Base-by-base conservation (phyloP, 2,113 vertebrate genomes). In the Sinocyclocheilus rhinocerous region DNA sequence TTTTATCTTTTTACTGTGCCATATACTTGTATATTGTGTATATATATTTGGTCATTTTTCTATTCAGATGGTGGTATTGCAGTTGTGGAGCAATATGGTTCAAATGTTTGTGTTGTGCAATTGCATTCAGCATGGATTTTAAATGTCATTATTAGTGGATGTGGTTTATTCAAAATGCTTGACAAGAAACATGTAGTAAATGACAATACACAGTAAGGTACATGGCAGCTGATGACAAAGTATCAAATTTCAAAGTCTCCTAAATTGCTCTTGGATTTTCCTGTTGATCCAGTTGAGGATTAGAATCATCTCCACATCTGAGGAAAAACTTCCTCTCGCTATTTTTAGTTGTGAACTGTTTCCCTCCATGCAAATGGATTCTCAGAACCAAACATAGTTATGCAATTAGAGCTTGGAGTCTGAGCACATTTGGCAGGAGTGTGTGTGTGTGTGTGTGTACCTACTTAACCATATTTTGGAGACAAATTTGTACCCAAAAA, bases 331-430 rank as follows among this genome's bases (percentile, higher is more conserved):
- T 50, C 48, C 84, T 79, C 8, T 85, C 13, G 50, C 45, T 85
- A 80, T 80, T 79, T 85, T 85, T 70, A 85, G 76, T 24, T 70
- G 12, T 69, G 67, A 77, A 70, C 67, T 26, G 20, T 52, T 70
- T 70, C 59, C 48, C 22, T 59, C 6, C 15, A 0, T 33, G 12
- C 39, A 78, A 77, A 65, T 85, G 42, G 63, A 65, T 85, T 50
- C 42, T 55, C 76, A 39, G 61, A 85, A 39, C 18, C 20, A 76
- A 69, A 80, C 63, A 85, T 52, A 80, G 22, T 72, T 8, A 67
- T 81, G 22, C 39, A 48, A 55, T 69, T 55, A 42, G 61, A 55
- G 57, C 75, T 52, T 50, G 22, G 59, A 48, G 18, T 15, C 52
- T 50, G 22, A 61, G 11, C 29, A 61, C 55, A 42, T 80, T 65